These are phyloP conservation scores for Brachyalestes nurse DNA, from an alignment of 2,797 vertebrate species.

Conservation along the genomic window DNA sequence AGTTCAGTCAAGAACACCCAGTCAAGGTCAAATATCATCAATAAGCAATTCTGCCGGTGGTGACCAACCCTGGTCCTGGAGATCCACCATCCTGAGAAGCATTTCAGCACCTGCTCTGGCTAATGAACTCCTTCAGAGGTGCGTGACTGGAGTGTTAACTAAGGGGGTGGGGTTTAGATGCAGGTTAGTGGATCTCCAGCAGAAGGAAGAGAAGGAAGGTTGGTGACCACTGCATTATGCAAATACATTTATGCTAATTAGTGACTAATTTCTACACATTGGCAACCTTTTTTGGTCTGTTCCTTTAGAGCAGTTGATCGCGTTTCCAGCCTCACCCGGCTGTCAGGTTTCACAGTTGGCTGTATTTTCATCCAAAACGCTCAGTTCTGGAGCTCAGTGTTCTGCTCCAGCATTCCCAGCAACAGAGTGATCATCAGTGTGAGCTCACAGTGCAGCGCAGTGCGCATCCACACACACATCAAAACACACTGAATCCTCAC, in stretches of 20 bases:
- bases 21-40: background rate
- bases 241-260: background rate
- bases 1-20: too few species aligned
- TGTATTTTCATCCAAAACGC: constrained; percentile 16
- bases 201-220: too few species aligned
- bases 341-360: constrained; percentile 12
- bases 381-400: constrained; percentile 31
- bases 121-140: too few species aligned
- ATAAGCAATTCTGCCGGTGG: background rate
- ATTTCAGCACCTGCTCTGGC: too few species aligned
- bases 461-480: constrained; percentile 52
- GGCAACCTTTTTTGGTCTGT: background rate
- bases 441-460: constrained; percentile 58
- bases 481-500: constrained; percentile 32
- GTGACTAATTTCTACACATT: background rate
- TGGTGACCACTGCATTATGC: background rate
- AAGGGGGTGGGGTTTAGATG: too few species aligned
- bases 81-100: too few species aligned
- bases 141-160: too few species aligned
- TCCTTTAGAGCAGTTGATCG: background rate
- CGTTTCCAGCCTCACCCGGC: background rate
- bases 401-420: constrained; percentile 61
- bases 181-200: too few species aligned
- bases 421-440: constrained; percentile 60
- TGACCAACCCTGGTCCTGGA: too few species aligned